Evolutionary conservation across 2,113 vertebrate species (phyloP).

Genomic region (Bos javanicus): DNA sequence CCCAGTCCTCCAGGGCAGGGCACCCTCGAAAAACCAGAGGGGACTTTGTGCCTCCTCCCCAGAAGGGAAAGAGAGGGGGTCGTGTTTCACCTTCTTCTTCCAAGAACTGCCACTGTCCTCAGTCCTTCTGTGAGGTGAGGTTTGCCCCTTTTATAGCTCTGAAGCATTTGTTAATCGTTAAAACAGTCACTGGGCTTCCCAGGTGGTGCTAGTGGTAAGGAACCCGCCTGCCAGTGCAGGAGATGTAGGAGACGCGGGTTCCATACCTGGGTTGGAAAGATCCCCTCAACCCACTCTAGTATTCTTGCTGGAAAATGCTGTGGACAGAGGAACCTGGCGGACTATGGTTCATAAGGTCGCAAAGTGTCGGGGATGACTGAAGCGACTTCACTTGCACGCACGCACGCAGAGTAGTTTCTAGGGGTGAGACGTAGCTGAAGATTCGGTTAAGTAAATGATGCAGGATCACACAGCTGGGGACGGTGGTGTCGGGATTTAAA

Average conservation of each 20-base stretch:
- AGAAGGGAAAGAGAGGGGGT: accelerated
- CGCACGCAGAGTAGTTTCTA: not conserved
- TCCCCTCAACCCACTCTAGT: not conserved
- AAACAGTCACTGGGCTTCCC: not conserved
- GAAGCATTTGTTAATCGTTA: accelerated
- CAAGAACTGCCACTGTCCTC: accelerated
- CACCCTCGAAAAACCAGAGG: accelerated
- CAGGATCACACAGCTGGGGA: not conserved
- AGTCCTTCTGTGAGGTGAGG: accelerated
- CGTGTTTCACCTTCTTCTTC: accelerated
- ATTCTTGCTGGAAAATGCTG: not conserved
- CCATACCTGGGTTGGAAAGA: not conserved
- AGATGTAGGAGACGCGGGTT: not conserved
- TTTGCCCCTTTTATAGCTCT: not conserved
- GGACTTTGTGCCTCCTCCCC: no score
- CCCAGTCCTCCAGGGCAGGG: accelerated
- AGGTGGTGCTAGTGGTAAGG: not conserved
- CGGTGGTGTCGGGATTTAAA: not conserved
- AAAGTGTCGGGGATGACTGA: not conserved
- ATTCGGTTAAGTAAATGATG: accelerated
- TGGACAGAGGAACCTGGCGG: not conserved
- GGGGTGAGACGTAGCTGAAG: not conserved
- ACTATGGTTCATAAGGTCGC: not conserved
- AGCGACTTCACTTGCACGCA: not conserved
- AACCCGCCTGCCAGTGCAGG: not conserved